Conservation (phyloP, 2,888 invertebrate genomes). For the Eledona agricola region DNA sequence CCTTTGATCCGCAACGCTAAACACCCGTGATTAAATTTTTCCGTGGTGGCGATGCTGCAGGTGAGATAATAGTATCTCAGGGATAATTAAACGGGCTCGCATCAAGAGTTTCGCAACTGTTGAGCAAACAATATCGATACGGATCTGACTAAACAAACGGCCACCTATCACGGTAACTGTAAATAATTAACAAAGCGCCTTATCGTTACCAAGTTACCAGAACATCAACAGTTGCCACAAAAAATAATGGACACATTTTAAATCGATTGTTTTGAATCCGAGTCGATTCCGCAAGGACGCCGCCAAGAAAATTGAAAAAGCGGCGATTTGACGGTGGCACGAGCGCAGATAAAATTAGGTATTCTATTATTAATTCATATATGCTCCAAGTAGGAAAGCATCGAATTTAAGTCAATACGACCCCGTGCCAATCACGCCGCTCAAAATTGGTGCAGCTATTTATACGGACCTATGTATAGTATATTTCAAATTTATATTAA, state of each 20-base stretch:
- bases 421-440: slow-evolving; percentile 46
- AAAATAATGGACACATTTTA: slow-evolving; percentile 36
- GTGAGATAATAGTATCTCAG: slow-evolving; percentile 1
- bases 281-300: slow-evolving; percentile 2
- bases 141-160: slow-evolving; percentile 39
- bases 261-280: slow-evolving; percentile 27
- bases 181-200: slow-evolving; percentile 43
- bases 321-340: too few species aligned
- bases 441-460: slow-evolving; percentile 40
- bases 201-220: slow-evolving; percentile 43
- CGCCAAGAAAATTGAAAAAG: too few species aligned
- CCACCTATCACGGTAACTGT: slow-evolving; percentile 42
- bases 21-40: slow-evolving; percentile 8
- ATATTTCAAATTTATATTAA: slow-evolving; percentile 27
- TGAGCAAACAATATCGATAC: slow-evolving; percentile 42
- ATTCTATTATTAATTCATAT: slow-evolving; percentile 48
- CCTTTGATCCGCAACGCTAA: slow-evolving; percentile 7
- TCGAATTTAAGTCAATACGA: slow-evolving; percentile 45
- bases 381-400: slow-evolving; percentile 42
- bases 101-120: slow-evolving; percentile 39
- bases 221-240: slow-evolving; percentile 41
- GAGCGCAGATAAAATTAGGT: slow-evolving; percentile 42
- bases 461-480: slow-evolving; percentile 42
- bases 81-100: slow-evolving; percentile 29
- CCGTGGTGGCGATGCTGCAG: neutral